Base-by-base conservation (phyloP, 2,888 invertebrate genomes). In the Thera britannica region DNA sequence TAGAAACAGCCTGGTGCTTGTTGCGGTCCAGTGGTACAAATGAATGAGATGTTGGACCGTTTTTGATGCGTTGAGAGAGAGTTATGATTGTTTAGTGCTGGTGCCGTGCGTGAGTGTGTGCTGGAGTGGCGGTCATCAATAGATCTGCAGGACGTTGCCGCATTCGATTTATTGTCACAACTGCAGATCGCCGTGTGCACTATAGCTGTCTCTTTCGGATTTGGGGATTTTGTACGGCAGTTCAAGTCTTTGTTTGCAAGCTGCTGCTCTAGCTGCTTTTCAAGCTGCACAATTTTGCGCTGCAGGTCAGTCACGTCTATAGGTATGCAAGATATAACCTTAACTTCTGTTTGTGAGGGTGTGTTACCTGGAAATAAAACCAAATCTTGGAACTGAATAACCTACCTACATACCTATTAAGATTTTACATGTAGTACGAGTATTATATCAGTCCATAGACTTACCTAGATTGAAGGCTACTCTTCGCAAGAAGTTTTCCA, bases 281-380 rank as follows among this genome's bases (percentile, higher is more conserved):
- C 91, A 38, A 92, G 79, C 38, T 70, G 65, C 2, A 83, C 71
- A 2, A 93, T 91, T 69, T 87, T 90, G 71, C 90, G 85, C 72
- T 93, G 93, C 51, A 93, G 80, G 67, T 93, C 93, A 8, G 91
- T 88, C 3, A 93, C 93, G 72, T 93, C 93, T 71, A 93, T 90
- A 4, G 93, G 93, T 77, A 93, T 92, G 73, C 93, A 93, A 23
- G 93, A 93, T 78, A 93, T 90, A 63, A 93, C 89, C 82, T 93
- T 92, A 2, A 93, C 93, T 79, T 93, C 92, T 0, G 92, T 92
- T 72, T 90, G 90, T 1, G 93, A 92, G 36, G 89, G 87, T 8
- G 88, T 83, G 68, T 93, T 93, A 36, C 93, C 93, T 93, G 75
- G 70, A 85, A 82, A 34, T 9, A 5, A 9, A 51, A 51, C 51